Percentiles rank a stretch among this genome's conserved stretches.
phyloP scores from a whole-genome alignment of 1,140 invertebrate genomes.

The Paraescarpia echinospica region DNA sequence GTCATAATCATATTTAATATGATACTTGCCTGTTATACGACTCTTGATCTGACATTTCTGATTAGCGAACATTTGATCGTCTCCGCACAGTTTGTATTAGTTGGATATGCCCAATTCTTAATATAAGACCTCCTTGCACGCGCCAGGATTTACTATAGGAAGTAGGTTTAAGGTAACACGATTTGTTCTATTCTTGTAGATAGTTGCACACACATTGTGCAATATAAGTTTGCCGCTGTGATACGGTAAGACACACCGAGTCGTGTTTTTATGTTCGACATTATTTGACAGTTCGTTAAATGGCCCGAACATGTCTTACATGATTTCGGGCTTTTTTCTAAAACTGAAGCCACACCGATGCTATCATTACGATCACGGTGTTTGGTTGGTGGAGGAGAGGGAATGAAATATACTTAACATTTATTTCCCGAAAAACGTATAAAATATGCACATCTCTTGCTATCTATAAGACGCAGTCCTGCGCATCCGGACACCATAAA shows the following conservation, averaged over 20 bases:
- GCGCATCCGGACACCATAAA: too few relatives aligned
- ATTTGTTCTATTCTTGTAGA: not conserved
- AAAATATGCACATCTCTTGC: too few relatives aligned
- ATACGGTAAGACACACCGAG: not conserved
- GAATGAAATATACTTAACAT: too few relatives aligned
- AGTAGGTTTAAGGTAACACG: not conserved
- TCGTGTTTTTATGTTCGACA: not conserved
- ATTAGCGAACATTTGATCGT: not conserved
- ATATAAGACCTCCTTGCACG: not conserved
- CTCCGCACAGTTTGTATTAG: not conserved
- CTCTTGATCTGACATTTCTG: not conserved
- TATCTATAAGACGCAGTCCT: too few relatives aligned
- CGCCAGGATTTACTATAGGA: not conserved
- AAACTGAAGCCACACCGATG: not conserved
- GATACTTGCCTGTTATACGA: not conserved
- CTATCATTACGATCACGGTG: too few relatives aligned
- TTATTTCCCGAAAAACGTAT: too few relatives aligned
- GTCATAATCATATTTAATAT: conserved; percentile 2
- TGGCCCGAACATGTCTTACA: not conserved
- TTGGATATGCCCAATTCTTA: not conserved
- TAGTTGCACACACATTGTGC: not conserved
- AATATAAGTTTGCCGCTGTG: not conserved
- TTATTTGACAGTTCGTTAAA: not conserved
- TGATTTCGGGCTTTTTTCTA: not conserved
- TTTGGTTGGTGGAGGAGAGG: too few relatives aligned